Evolutionary conservation across 2,888 invertebrate species (phyloP).

Genomic region (Pteria penguin): DNA sequence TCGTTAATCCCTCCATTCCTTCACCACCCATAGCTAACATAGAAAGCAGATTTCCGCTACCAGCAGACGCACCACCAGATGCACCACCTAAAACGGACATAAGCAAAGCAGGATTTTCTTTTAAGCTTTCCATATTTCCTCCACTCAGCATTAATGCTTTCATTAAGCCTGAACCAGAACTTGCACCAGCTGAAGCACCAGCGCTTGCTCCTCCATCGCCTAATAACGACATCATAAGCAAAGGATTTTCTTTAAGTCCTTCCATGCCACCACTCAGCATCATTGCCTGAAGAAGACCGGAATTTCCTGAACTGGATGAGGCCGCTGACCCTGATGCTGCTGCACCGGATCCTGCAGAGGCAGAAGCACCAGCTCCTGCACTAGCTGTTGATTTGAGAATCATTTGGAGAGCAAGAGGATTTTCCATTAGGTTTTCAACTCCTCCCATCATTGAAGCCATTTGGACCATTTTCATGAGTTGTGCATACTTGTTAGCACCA

Average conservation of each 20-base stretch:
- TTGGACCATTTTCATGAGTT: neutral
- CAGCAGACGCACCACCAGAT: neutral
- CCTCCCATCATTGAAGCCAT: constrained; percentile 1
- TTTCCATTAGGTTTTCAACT: constrained; percentile 1
- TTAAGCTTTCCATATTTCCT: neutral
- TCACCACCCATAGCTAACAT: too few relatives aligned
- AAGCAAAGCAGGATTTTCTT: neutral
- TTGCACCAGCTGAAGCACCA: neutral
- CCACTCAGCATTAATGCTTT: neutral
- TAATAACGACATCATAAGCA: neutral
- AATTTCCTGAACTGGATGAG: neutral
- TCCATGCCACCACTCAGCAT: neutral
- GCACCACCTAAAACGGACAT: neutral
- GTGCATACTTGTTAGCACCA: neutral
- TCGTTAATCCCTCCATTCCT: neutral
- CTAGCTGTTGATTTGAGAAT: neutral
- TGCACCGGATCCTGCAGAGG: neutral
- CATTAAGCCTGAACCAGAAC: neutral
- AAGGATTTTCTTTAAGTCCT: neutral
- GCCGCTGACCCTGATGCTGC: neutral
- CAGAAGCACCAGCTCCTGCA: neutral
- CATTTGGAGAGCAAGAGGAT: neutral
- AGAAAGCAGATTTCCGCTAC: too few relatives aligned
- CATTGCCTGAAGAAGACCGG: neutral
- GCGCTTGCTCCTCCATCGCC: neutral